phyloP scores from a whole-genome alignment of 2,888 invertebrate species.

The Caenorhabditis sp. region DNA sequence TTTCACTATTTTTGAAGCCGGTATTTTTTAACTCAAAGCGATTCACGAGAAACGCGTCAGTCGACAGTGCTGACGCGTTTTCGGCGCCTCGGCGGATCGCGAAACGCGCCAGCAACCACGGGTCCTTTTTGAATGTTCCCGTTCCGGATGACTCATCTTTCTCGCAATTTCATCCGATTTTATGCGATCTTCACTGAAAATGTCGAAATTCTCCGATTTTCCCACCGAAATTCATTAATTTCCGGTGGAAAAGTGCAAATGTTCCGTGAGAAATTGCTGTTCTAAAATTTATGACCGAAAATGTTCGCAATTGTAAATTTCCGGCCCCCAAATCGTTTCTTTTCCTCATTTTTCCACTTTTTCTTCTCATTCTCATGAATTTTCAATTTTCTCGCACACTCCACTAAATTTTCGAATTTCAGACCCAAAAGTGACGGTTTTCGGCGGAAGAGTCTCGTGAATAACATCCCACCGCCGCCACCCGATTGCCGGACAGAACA shows the following conservation, averaged over 20 bases:
- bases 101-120: constrained; percentile 3
- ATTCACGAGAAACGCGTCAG: constrained; percentile 9
- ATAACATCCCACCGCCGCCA: constrained; percentile 4
- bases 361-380: constrained; percentile 1
- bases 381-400: not conserved
- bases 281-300: constrained; percentile 28
- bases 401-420: constrained; percentile 14
- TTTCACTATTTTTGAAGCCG: too few relatives aligned
- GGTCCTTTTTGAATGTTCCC: too few relatives aligned
- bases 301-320: too few relatives aligned
- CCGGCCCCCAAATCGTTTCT: not conserved
- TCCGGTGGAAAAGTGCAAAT: not conserved
- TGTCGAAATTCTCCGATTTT: not conserved
- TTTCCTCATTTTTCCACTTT: constrained; percentile 18
- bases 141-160: too few relatives aligned
- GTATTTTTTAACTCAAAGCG: not conserved
- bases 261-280: not conserved
- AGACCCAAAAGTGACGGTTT: constrained; percentile 45
- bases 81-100: constrained; percentile 28
- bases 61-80: constrained; percentile 17
- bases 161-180: too few relatives aligned
- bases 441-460: constrained; percentile 31
- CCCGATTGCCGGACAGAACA: constrained; percentile 32
- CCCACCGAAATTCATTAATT: not conserved
- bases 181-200: too few relatives aligned